phyloP scores from a whole-genome alignment of 1,140 invertebrate genomes.

The Pentalonia nigronervosa region DNA sequence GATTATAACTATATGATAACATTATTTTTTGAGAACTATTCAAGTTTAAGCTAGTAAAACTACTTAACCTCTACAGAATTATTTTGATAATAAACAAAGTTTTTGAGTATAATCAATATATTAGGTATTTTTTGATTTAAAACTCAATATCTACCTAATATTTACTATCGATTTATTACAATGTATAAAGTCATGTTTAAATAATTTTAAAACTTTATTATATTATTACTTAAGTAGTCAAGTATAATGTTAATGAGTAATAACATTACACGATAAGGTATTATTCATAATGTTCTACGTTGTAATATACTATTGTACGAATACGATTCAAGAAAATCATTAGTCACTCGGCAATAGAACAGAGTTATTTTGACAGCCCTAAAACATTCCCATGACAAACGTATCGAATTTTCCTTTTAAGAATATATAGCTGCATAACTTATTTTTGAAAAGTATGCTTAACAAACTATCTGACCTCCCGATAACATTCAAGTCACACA shows the following conservation, averaged over 20 bases:
- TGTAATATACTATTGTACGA: background rate
- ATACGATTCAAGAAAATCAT: slow-evolving; percentile 15
- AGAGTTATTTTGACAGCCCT: slow-evolving; percentile 33
- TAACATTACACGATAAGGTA: background rate
- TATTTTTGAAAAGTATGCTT: slow-evolving; percentile 16
- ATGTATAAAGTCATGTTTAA: too few species aligned
- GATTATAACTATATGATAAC: background rate
- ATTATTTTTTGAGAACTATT: background rate
- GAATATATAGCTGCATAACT: slow-evolving; percentile 4
- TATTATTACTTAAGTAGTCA: too few species aligned
- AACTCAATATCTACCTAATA: too few species aligned
- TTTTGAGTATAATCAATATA: too few species aligned
- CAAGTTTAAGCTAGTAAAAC: background rate
- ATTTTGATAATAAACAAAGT: too few species aligned
- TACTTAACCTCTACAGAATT: too few species aligned
- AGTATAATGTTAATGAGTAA: too few species aligned
- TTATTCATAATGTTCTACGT: background rate
- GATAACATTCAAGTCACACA: slow-evolving; percentile 46
- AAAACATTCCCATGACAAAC: slow-evolving; percentile 42
- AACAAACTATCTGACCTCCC: slow-evolving; percentile 41
- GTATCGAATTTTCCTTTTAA: slow-evolving; percentile 32
- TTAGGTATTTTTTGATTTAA: too few species aligned
- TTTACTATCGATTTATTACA: too few species aligned
- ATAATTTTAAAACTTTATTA: too few species aligned
- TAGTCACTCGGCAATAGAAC: slow-evolving; percentile 8